These are phyloP conservation scores for Eulemur macaco DNA, from an alignment of 2,113 vertebrate genomes.

Conservation along the genomic window DNA sequence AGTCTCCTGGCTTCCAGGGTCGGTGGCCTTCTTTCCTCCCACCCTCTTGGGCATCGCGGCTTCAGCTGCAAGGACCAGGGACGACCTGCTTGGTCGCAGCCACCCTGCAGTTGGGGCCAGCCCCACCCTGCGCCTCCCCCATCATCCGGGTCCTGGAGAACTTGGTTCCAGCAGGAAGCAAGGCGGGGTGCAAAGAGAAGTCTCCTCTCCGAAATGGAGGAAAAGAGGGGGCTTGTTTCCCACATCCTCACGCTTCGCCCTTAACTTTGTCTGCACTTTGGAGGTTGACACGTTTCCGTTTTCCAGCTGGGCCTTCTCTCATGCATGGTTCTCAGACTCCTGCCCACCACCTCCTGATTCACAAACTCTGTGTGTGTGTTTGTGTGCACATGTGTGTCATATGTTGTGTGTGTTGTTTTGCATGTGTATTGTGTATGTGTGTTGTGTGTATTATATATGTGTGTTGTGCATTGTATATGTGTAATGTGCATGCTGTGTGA, in stretches of 20 bases:
- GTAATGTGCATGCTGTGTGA: not conserved
- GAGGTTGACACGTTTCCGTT: not conserved
- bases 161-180: not conserved
- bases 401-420: no score
- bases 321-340: fast-evolving
- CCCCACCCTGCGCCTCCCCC: not conserved
- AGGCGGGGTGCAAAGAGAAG: not conserved
- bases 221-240: not conserved
- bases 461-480: no score
- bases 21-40: not conserved
- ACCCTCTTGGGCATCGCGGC: not conserved
- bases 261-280: not conserved
- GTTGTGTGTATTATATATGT: not conserved
- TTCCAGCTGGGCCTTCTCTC: not conserved
- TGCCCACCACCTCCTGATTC: not conserved
- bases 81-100: no score
- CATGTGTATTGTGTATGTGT: no score
- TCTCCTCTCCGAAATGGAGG: not conserved
- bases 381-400: not conserved
- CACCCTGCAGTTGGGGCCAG: not conserved
- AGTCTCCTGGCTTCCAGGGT: fast-evolving
- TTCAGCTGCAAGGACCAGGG: not conserved
- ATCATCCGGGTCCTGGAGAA: not conserved
- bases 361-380: not conserved
- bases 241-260: not conserved